Evolutionary conservation across 1,140 invertebrate genomes (phyloP), one percentile per base, ranked within the genome.

Genomic region (Teleopsis dalmanni): DNA sequence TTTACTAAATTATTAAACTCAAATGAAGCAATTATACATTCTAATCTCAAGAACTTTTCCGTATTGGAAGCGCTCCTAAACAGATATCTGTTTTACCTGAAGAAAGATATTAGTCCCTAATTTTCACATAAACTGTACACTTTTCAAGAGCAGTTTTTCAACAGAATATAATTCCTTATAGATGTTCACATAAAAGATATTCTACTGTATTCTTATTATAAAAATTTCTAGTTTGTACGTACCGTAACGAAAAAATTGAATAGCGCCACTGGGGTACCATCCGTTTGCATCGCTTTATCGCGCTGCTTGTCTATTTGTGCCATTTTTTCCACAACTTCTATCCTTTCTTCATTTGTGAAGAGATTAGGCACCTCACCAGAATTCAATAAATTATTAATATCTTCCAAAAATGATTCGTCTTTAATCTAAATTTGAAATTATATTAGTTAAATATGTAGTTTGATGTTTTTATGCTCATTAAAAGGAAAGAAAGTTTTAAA

Each of bases 311-410:
- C 94, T 35, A 96, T 80, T 67, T 85, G 76, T 60, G 86, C 75
- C 91, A 97, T 97, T 74, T 91, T 95, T 59, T 97, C 93, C 69
- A 88, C 91, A 18, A 97, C 82, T 63, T 96, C 93, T 13, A 83
- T 78, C 68, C 92, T 93, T 65, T 98, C 94, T 57, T 97, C 93
- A 3, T 78, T 71, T 13, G 78, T 78, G 61, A 91, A 97, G 42
- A 98, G 78, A 72, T 95, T 96, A 0, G 93, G 93, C 1, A 96
- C 83, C 78, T 97, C 93, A 21, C 93, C 94, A 8, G 88, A 86
- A 71, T 95, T 95, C 13, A 97, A 73, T 65, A 98, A 79, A 71
- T 95, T 96, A 62, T 87, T 95, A 1, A 97, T 83, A 62, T 96
- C 93, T 74, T 97, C 93, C 33, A 96, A 71, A 66, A 95, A 96